These are phyloP conservation scores for Leucoma salicis DNA, from an alignment of 2,888 invertebrate genomes.

Conservation along the genomic window DNA sequence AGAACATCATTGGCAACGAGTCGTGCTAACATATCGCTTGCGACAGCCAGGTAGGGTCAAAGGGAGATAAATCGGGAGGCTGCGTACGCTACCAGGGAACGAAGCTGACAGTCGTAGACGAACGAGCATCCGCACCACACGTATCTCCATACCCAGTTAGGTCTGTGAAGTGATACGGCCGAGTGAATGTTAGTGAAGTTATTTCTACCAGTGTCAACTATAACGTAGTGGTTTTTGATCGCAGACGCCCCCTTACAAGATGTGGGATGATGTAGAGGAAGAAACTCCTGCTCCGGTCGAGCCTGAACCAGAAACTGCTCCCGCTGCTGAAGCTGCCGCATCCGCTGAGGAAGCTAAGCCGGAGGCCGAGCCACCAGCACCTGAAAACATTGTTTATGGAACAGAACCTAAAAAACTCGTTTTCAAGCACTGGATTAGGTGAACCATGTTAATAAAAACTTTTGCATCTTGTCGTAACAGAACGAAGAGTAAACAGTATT, in stretches of 20 bases:
- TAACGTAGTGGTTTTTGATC: conserved; percentile 58
- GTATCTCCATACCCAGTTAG: conserved; percentile 67
- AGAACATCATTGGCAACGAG: conserved; percentile 75
- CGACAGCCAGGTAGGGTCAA: conserved; percentile 75
- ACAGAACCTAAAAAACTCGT: conserved; percentile 85
- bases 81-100: conserved; percentile 55
- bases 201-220: conserved; percentile 28
- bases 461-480: neutral
- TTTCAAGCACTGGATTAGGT: conserved; percentile 93
- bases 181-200: conserved; percentile 33
- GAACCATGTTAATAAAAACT: conserved; percentile 14
- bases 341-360: conserved; percentile 58
- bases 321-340: conserved; percentile 33
- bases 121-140: conserved; percentile 74
- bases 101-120: conserved; percentile 65
- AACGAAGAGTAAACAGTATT: neutral
- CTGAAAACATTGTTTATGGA: conserved; percentile 65
- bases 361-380: conserved; percentile 69
- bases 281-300: conserved; percentile 55
- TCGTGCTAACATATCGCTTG: conserved; percentile 51
- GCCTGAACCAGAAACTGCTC: conserved; percentile 47
- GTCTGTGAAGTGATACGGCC: conserved; percentile 52
- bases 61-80: conserved; percentile 77
- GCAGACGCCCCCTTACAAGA: conserved; percentile 63
- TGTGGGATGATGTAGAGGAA: conserved; percentile 83